phyloP scores from a whole-genome alignment of 1,140 invertebrate species.

The Hyposmocoma kahamanoa region DNA sequence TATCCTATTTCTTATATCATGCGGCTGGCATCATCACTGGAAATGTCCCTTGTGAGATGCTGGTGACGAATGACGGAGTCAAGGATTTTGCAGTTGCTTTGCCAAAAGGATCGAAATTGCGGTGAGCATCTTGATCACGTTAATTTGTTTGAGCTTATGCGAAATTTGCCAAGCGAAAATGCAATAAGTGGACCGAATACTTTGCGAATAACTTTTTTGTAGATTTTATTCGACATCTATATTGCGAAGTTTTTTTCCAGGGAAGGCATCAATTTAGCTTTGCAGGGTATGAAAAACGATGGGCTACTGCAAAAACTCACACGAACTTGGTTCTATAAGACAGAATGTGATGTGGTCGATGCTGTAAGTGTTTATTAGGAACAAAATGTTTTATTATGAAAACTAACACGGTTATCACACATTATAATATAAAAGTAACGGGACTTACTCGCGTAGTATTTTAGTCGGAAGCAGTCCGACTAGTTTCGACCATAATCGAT shows the following conservation, averaged over 20 bases:
- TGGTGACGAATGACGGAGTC: constrained; percentile 29
- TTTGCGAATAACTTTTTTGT: constrained; percentile 9
- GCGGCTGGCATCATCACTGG: neutral
- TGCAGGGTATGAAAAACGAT: constrained; percentile 92
- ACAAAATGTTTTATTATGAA: neutral
- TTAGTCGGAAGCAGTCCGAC: no score
- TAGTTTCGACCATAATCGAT: no score
- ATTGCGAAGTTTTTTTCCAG: constrained; percentile 69
- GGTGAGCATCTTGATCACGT: constrained; percentile 28
- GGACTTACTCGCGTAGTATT: no score
- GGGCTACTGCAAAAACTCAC: constrained; percentile 92
- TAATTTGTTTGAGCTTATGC: constrained; percentile 7
- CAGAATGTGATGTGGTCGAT: constrained; percentile 31
- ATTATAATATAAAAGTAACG: no score
- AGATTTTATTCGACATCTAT: neutral
- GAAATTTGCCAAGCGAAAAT: constrained; percentile 16
- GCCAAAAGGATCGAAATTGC: constrained; percentile 50
- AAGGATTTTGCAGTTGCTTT: constrained; percentile 55
- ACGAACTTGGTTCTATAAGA: constrained; percentile 87
- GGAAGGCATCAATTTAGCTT: constrained; percentile 91
- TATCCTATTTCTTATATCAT: constrained; percentile 20
- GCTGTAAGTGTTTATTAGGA: no score
- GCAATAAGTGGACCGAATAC: constrained; percentile 8
- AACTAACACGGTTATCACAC: no score
- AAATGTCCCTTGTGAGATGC: constrained; percentile 28